Base-by-base conservation (phyloP, 2,888 invertebrate genomes). In the Ophion slaviceki region DNA sequence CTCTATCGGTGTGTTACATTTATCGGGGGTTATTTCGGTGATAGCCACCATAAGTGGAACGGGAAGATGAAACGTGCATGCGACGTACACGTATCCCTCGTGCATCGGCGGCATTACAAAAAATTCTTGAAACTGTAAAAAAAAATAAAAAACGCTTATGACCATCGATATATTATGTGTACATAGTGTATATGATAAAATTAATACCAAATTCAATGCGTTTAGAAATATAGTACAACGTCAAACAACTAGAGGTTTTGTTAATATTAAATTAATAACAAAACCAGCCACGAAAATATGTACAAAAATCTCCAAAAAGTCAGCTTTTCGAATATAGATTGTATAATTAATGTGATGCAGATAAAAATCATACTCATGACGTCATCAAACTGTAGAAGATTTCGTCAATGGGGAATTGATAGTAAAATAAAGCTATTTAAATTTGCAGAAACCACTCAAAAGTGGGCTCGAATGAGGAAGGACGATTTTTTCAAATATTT, bases 21-120 rank as follows among this genome's bases (percentile, higher is more conserved):
- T 84, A 87, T 81, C 82, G 72, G 66, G 47, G 82, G 77, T 84
- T 80, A 84, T 84, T 74, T 82, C 77, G 67, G 59, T 71, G 81
- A 80, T 80, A 81, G 81, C 62, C 67, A 77, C 57, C 79, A 66
- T 83, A 67, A 62, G 66, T 62, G 71, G 17, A 61, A 14, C 11
- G 68, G 47, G 74, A 62, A 71, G 71, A 78, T 62, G 78, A 78
- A 80, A 86, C 68, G 72, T 28, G 45, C 24, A 80, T 72, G 72
- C 72, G 32, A 72, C 47, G 47, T 47, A 47, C 1, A 47, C 47
- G 47, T 40, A 80, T 47, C 11, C 47, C 64, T 70, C 70, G 53
- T 24, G 17, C 24, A 20, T 45, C 36, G 8, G 24, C 20, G 17
- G 40, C 17, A 40, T 32, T 17, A 10, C 66, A 36, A 40, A 70